These are phyloP conservation scores for Agrotis exclamationis DNA, from an alignment of 2,888 invertebrate species.

Conservation along the genomic window DNA sequence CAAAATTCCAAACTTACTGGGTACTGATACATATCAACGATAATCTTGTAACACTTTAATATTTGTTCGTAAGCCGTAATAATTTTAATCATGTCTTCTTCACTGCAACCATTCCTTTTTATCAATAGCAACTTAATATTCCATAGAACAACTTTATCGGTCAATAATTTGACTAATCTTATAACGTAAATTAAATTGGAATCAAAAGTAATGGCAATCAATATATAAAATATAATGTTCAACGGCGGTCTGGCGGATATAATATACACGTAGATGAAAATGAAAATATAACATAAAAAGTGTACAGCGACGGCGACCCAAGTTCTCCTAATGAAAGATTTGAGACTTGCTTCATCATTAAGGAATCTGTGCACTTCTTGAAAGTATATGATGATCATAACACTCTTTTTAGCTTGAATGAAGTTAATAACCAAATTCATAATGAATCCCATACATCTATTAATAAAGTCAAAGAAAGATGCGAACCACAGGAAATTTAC, in stretches of 20 bases:
- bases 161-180: conserved; percentile 16
- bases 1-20: conserved; percentile 21
- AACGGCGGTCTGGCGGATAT: conserved; percentile 3
- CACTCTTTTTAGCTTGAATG: background rate
- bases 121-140: too few species aligned
- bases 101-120: background rate
- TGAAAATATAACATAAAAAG: background rate
- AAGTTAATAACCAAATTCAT: conserved; percentile 13
- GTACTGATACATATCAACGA: background rate
- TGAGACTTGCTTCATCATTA: background rate
- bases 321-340: background rate
- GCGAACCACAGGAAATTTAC: conserved; percentile 9
- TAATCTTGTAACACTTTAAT: conserved; percentile 18
- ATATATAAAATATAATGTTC: conserved; percentile 3
- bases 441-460: conserved; percentile 7
- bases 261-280: background rate
- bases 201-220: conserved; percentile 6
- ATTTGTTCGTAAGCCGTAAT: conserved; percentile 5
- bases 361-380: conserved; percentile 37
- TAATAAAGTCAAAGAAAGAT: conserved; percentile 1
- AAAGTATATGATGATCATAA: conserved; percentile 17
- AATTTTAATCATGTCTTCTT: background rate
- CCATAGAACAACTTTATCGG: conserved; percentile 15
- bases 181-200: conserved; percentile 17
- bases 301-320: conserved; percentile 14